phyloP scores from a whole-genome alignment of 2,113 vertebrate species.

The Madoqua kirkii region DNA sequence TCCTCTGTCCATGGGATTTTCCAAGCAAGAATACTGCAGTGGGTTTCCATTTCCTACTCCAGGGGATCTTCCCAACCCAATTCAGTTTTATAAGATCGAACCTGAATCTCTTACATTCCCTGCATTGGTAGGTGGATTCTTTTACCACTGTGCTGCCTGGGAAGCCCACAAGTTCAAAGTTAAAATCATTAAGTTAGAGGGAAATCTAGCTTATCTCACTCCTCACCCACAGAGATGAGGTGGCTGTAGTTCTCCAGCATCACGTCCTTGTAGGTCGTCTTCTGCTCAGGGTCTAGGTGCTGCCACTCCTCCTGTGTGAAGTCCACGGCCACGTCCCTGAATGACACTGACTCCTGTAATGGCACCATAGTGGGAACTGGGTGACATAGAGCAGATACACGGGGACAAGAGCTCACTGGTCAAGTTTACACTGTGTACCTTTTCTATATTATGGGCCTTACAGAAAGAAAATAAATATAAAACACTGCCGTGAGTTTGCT shows the following conservation, averaged over 20 bases:
- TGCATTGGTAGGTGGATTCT: neutral
- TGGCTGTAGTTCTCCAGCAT: constrained; percentile 74
- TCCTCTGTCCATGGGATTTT: neutral
- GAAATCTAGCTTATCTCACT: neutral
- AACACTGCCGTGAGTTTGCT: neutral
- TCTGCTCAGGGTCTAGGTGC: constrained; percentile 57
- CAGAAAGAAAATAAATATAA: neutral
- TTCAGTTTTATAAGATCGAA: neutral
- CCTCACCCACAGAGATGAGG: constrained; percentile 64
- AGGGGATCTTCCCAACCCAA: neutral
- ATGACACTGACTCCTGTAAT: constrained; percentile 62
- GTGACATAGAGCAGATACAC: neutral
- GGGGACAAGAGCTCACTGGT: neutral
- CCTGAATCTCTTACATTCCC: neutral
- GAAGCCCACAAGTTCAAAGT: neutral
- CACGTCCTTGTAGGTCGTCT: constrained; percentile 61
- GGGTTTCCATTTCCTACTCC: neutral
- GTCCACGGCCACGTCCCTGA: constrained; percentile 68
- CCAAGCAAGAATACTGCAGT: neutral
- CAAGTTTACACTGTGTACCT: neutral
- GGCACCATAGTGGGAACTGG: neutral
- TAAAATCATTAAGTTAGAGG: neutral
- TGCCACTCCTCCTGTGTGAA: constrained; percentile 73
- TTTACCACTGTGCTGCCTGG: neutral
- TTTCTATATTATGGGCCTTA: neutral